Evolutionary conservation across 53 echinoderm and acorn worm species (phyloP).

Genomic region (Astropecten irregularis): DNA sequence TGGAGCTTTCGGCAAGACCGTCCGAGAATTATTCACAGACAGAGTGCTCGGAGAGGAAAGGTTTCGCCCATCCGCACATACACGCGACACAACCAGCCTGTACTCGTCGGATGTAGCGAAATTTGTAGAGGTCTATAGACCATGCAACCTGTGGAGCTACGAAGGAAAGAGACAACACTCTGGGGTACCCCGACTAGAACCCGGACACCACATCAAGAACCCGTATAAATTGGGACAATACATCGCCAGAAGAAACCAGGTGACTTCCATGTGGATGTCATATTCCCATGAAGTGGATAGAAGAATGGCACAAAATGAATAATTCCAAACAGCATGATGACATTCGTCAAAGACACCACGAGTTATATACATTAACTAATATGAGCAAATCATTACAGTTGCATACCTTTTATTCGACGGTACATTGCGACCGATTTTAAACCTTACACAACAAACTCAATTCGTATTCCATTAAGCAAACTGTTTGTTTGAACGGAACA

Average conservation of each 20-base stretch:
- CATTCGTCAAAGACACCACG: neutral
- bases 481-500: no score
- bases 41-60: neutral
- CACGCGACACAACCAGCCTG: neutral
- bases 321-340: neutral
- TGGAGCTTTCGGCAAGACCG: neutral
- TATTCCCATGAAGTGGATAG: neutral
- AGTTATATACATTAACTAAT: no score
- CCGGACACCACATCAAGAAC: neutral
- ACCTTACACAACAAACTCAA: no score
- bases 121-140: neutral
- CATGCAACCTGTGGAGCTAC: constrained; percentile 8
- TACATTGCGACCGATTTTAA: no score
- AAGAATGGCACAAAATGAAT: neutral
- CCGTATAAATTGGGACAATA: neutral
- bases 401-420: neutral
- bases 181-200: neutral
- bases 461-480: no score
- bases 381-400: neutral
- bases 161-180: neutral
- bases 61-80: neutral
- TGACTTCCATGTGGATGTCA: neutral
- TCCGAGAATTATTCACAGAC: neutral
- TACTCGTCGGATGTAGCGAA: neutral
- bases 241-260: neutral